Percentiles rank a stretch among this genome's conserved stretches.
Evolutionary conservation across 2,888 invertebrate genomes (phyloP).

Genomic region (Phortica okadai): DNA sequence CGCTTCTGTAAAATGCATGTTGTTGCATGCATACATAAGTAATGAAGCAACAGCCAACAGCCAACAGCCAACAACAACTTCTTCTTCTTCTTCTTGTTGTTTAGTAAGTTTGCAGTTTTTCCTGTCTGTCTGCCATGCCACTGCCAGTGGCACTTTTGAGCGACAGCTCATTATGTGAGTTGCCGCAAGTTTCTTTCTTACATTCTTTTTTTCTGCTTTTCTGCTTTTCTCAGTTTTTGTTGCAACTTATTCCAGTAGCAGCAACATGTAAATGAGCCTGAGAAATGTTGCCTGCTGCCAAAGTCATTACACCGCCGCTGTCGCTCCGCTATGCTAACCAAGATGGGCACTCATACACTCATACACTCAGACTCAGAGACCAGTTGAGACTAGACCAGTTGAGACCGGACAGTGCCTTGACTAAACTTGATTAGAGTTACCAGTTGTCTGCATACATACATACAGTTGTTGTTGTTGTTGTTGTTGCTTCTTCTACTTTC

Average conservation of each 20-base stretch:
- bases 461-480: background rate
- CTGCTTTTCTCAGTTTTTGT: background rate
- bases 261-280: slow-evolving; percentile 67
- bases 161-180: slow-evolving; percentile 39
- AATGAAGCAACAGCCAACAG: background rate
- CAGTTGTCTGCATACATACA: too few relatives aligned
- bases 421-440: background rate
- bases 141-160: slow-evolving; percentile 27
- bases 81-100: too few relatives aligned
- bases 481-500: slow-evolving; percentile 14
- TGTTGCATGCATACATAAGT: background rate
- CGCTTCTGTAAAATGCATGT: background rate
- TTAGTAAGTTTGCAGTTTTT: too few relatives aligned
- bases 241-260: slow-evolving; percentile 59
- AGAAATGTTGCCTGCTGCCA: slow-evolving; percentile 58
- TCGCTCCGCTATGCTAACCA: slow-evolving; percentile 9
- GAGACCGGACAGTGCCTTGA: slow-evolving; percentile 16
- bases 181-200: too few relatives aligned
- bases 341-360: slow-evolving; percentile 34
- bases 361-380: background rate
- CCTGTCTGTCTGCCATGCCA: slow-evolving; percentile 31
- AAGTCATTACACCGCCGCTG: slow-evolving; percentile 21
- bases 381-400: background rate
- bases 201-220: too few relatives aligned
- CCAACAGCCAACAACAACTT: background rate